Conservation (phyloP, 92 coral and sea anemone species). For the Heliopora coerulea region DNA sequence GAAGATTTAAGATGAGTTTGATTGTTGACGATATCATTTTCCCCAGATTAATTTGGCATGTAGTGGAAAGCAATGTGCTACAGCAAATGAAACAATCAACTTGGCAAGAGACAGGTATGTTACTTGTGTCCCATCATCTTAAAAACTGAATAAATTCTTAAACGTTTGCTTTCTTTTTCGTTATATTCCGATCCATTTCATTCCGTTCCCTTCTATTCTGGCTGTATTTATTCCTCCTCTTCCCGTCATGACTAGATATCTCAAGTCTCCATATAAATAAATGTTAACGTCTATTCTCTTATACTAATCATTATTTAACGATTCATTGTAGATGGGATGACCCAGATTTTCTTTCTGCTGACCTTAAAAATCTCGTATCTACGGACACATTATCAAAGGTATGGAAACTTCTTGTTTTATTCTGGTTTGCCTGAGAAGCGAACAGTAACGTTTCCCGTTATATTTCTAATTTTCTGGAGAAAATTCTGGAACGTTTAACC, state of each 20-base stretch:
- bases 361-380: slow-evolving; percentile 12
- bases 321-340: background rate
- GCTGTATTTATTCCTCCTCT: too few species aligned
- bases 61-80: background rate
- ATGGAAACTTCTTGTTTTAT: background rate
- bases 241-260: too few species aligned
- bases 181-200: too few species aligned
- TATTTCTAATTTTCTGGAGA: too few species aligned
- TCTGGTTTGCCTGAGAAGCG: too few species aligned
- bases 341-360: slow-evolving; percentile 17
- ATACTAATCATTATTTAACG: background rate
- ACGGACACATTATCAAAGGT: slow-evolving; percentile 3
- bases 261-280: too few species aligned
- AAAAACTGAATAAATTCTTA: too few species aligned
- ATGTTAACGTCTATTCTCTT: background rate
- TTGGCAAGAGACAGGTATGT: background rate
- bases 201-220: too few species aligned
- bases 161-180: too few species aligned
- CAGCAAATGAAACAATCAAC: background rate
- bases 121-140: background rate
- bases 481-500: too few species aligned
- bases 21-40: background rate
- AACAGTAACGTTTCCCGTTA: too few species aligned
- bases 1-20: too few species aligned
- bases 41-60: slow-evolving; percentile 28